Percentiles rank a stretch among this genome's conserved stretches.
phyloP scores from a whole-genome alignment of 2,888 invertebrate genomes.

The Eudemis profundana region DNA sequence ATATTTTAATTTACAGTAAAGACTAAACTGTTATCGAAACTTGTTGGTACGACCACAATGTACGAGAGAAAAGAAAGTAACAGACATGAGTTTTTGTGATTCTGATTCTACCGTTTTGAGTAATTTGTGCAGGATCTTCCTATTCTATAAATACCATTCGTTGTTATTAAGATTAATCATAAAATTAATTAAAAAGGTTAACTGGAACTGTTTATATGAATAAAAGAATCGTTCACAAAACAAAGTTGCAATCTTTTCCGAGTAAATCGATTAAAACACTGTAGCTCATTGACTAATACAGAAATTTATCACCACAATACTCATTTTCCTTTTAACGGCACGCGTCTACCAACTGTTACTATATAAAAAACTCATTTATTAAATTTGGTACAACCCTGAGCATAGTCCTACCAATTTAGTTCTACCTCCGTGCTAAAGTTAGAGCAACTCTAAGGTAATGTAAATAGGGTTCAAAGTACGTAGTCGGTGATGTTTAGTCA shows the following conservation, averaged over 20 bases:
- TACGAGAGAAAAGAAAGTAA: no score
- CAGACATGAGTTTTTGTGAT: no score
- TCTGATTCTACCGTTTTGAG: not conserved
- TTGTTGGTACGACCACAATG: no score
- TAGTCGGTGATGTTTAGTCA: not conserved
- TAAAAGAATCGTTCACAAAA: slow-evolving; percentile 44
- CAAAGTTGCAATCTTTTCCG: slow-evolving; percentile 46
- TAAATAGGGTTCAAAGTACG: slow-evolving; percentile 22
- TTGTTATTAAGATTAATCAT: not conserved
- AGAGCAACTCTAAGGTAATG: not conserved
- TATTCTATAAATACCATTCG: not conserved
- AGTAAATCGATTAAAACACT: slow-evolving; percentile 45
- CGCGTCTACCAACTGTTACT: slow-evolving; percentile 55
- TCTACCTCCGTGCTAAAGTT: not conserved
- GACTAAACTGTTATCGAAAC: no score
- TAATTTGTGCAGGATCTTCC: not conserved
- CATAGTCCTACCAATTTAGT: slow-evolving; percentile 36
- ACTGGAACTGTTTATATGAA: slow-evolving; percentile 11
- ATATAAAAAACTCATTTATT: slow-evolving; percentile 58
- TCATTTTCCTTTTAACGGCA: slow-evolving; percentile 49
- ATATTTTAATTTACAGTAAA: no score
- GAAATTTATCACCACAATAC: slow-evolving; percentile 55
- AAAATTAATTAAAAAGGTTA: slow-evolving; percentile 20
- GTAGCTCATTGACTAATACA: slow-evolving; percentile 57
- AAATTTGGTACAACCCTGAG: slow-evolving; percentile 51